Percentiles rank a stretch among this genome's conserved stretches.
phyloP scores from a whole-genome alignment of 2,888 invertebrate genomes.

The Theristus sp. region DNA sequence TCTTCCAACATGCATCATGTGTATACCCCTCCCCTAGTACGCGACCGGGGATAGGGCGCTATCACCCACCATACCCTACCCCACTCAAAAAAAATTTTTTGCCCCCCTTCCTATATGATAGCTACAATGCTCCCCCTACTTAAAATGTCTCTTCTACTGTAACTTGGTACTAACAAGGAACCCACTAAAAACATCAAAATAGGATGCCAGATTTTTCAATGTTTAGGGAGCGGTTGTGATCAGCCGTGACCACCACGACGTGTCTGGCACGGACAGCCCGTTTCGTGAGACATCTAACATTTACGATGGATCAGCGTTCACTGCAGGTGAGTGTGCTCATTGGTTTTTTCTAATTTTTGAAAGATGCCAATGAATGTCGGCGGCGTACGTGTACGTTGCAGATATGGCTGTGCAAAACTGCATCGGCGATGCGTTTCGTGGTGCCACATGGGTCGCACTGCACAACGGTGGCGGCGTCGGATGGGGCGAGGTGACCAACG shows the following conservation, averaged over 20 bases:
- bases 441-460: slow-evolving; percentile 44
- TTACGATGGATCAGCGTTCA: slow-evolving; percentile 43
- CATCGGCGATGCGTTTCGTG: slow-evolving; percentile 41
- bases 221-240: slow-evolving; percentile 40
- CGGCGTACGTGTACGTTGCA: slow-evolving; percentile 8
- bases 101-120: too few relatives aligned
- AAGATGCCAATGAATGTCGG: too few relatives aligned
- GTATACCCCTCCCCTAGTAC: too few relatives aligned
- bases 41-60: too few relatives aligned
- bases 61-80: too few relatives aligned
- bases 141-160: too few relatives aligned
- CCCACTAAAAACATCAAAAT: too few relatives aligned
- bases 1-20: too few relatives aligned
- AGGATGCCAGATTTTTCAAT: not conserved
- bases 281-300: slow-evolving; percentile 46
- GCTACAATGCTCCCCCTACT: too few relatives aligned
- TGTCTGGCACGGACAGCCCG: slow-evolving; percentile 45
- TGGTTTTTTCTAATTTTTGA: too few relatives aligned
- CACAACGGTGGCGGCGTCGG: slow-evolving; percentile 30
- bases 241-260: slow-evolving; percentile 45
- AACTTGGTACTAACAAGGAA: too few relatives aligned
- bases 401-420: slow-evolving; percentile 45
- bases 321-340: slow-evolving; percentile 36
- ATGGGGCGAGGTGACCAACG: slow-evolving; percentile 46
- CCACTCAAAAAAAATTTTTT: too few relatives aligned